Evolutionary conservation across 2,113 vertebrate species (phyloP).

Genomic region (Ranitomeya variabilis): DNA sequence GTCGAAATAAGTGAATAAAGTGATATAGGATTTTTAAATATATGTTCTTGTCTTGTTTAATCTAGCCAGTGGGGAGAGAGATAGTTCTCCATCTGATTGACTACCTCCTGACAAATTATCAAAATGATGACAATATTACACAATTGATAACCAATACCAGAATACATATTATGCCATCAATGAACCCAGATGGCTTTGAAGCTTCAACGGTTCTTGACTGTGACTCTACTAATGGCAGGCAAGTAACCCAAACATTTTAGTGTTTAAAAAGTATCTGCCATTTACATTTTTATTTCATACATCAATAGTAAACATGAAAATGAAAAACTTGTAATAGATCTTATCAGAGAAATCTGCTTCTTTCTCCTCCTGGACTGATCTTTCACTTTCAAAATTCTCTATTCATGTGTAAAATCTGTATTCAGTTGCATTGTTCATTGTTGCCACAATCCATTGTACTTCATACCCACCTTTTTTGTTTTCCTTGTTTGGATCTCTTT

Average conservation of each 20-base stretch:
- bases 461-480: no score
- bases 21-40: not conserved
- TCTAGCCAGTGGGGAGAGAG: conserved; percentile 86
- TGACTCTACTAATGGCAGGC: conserved; percentile 79
- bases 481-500: no score
- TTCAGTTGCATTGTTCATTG: no score
- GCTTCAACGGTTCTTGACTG: conserved; percentile 71
- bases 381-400: no score
- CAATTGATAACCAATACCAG: conserved; percentile 79
- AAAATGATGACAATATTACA: conserved; percentile 73
- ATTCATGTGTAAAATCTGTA: no score
- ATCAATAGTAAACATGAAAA: no score
- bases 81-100: conserved; percentile 88
- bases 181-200: conserved; percentile 97
- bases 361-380: no score
- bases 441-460: no score
- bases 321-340: no score
- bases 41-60: not conserved
- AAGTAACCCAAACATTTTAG: conserved; percentile 47
- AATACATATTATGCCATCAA: conserved; percentile 90
- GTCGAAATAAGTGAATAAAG: not conserved
- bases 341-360: no score
- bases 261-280: not conserved
- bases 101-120: conserved; percentile 77
- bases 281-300: no score